Conservation (phyloP, 2,797 vertebrate genomes). For the Numenius phaeopus region DNA sequence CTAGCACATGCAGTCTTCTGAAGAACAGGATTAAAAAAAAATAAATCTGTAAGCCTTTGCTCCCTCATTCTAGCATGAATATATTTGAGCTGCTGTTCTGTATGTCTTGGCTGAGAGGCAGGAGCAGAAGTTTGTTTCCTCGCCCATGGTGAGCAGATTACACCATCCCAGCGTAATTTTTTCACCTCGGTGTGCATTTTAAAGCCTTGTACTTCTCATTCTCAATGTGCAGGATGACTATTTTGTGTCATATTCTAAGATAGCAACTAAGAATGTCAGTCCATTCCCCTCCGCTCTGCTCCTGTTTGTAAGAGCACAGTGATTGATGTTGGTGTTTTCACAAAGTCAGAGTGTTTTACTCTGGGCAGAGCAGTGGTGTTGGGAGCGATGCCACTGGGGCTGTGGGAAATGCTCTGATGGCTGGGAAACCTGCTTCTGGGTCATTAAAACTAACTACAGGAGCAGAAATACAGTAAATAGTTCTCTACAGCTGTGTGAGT, state of each 20-base stretch:
- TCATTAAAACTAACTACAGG: constrained; percentile 14
- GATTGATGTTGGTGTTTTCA: background rate
- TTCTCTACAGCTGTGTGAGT: background rate
- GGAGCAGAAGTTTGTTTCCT: background rate
- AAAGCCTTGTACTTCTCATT: background rate
- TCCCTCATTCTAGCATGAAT: background rate
- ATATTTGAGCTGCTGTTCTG: background rate
- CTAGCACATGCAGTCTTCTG: background rate
- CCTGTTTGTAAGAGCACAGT: background rate
- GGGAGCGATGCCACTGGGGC: background rate
- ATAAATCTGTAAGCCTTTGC: background rate
- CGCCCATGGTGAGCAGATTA: background rate
- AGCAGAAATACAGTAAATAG: constrained; percentile 6
- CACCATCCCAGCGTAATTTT: background rate
- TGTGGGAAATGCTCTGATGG: background rate
- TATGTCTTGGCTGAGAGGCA: background rate
- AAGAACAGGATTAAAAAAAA: background rate
- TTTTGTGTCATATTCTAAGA: background rate
- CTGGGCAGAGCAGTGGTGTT: too few species aligned
- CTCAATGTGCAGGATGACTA: background rate
- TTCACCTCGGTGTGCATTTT: background rate
- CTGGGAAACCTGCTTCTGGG: background rate
- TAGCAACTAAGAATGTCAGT: background rate
- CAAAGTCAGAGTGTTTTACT: background rate
- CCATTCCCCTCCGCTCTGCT: background rate